phyloP scores from a whole-genome alignment of 2,797 vertebrate species.

The Anabacerthia variegaticeps region DNA sequence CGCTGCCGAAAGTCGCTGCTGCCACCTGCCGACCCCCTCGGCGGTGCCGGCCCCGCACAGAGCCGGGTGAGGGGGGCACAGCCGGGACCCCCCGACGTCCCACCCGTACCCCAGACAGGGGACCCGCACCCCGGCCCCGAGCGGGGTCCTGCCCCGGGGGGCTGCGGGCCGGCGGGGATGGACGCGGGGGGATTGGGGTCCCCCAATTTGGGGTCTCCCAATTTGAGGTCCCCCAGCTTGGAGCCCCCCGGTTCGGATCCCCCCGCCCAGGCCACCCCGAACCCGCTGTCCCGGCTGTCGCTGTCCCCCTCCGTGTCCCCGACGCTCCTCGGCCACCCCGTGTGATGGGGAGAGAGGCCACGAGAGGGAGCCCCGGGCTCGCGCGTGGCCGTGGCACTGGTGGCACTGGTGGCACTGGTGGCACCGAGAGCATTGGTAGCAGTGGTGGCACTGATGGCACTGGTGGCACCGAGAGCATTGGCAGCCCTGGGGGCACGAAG shows the following conservation, averaged over 20 bases:
- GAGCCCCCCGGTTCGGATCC: rapidly evolving
- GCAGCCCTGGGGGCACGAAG: no score
- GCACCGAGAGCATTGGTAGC: background rate
- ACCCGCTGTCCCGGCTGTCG: rapidly evolving
- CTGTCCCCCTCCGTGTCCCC: background rate
- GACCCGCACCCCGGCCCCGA: background rate
- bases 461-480: no score
- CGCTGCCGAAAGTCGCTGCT: conserved; percentile 4
- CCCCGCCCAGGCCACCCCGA: background rate
- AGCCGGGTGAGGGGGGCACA: background rate
- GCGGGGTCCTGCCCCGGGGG: background rate
- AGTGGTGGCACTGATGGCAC: no score
- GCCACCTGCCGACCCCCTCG: background rate
- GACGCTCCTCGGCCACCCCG: background rate
- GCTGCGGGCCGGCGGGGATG: rapidly evolving
- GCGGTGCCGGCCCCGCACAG: background rate
- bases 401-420: background rate
- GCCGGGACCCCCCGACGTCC: background rate
- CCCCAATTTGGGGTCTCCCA: no score
- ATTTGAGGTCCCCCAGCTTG: no score
- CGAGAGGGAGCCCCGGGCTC: conserved; percentile 33
- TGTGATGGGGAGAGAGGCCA: background rate
- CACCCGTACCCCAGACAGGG: rapidly evolving
- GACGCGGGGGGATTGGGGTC: rapidly evolving
- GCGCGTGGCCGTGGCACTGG: background rate